Evolutionary conservation across 2,888 invertebrate genomes (phyloP), one percentile per base, ranked within the genome.

Genomic region (Ornithoptera alexandrae): DNA sequence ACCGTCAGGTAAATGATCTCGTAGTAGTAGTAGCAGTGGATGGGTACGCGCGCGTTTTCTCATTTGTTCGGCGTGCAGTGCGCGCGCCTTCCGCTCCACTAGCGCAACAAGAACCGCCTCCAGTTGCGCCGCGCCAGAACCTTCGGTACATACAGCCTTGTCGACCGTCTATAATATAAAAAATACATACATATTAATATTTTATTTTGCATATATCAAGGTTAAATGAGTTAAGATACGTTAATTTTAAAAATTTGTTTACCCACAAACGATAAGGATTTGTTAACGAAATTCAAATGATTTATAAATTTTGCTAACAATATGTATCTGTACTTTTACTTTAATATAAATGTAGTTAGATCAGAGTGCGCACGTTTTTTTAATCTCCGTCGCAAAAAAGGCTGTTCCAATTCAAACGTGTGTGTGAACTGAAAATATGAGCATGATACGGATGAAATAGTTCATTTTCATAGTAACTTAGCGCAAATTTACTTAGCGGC

Each of bases 71-170:
- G 84, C 95, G 94, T 93, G 92, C 77, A 92, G 74, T 62, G 92
- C 92, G 77, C 92, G 90, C 67, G 92, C 90, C 79, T 96, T 96
- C 78, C 94, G 94, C 86, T 95, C 95, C 74, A 96, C 95, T 73
- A 96, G 90, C 75, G 95, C 95, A 68, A 95, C 94, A 77, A 96
- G 92, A 75, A 96, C 95, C 65, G 95, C 95, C 86, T 96, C 95
- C 81, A 95, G 91, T 77, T 95, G 94, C 74, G 94, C 94, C 82
- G 95, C 94, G 80, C 93, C 90, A 70, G 86, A 82, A 76, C 94
- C 95, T 88, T 95, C 95, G 78, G 95, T 95, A 82, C 95, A 95
- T 77, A 95, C 95, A 78, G 95, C 94, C 88, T 95, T 95, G 93
- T 95, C 95, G 83, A 94, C 94, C 90, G 90, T 91, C 92, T 92